Percentiles rank a stretch among this genome's conserved stretches.
phyloP scores from a whole-genome alignment of 2,888 invertebrate species.

The Torymus tubicola region DNA sequence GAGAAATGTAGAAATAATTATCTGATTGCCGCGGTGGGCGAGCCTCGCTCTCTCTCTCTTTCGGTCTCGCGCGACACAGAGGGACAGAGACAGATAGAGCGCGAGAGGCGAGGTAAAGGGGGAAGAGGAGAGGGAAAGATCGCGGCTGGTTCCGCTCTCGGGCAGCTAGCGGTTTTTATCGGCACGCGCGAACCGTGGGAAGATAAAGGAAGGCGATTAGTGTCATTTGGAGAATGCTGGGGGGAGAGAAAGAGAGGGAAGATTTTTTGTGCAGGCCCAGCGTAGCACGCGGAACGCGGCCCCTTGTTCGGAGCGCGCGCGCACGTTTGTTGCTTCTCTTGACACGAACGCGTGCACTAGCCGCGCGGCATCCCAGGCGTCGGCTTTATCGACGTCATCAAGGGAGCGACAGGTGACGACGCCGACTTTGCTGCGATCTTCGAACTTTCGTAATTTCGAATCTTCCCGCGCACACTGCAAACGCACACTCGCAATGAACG shows the following conservation, averaged over 20 bases:
- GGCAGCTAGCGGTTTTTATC: constrained; percentile 66
- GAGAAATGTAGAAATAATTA: constrained; percentile 74
- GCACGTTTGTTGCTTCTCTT: constrained; percentile 7
- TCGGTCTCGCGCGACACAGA: neutral
- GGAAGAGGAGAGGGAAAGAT: constrained; percentile 44
- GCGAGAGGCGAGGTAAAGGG: neutral
- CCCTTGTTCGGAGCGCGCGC: constrained; percentile 59
- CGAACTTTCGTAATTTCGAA: constrained; percentile 43
- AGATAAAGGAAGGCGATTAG: constrained; percentile 76
- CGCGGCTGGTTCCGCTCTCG: constrained; percentile 49
- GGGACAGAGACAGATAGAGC: neutral
- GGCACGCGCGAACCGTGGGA: constrained; percentile 73
- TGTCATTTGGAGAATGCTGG: constrained; percentile 74
- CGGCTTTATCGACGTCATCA: constrained; percentile 55
- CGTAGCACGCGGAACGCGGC: constrained; percentile 62
- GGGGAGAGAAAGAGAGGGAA: constrained; percentile 50
- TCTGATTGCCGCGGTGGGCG: constrained; percentile 69
- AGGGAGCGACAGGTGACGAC: constrained; percentile 50
- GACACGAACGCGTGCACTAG: neutral
- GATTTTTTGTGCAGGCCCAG: constrained; percentile 67
- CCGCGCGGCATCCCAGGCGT: constrained; percentile 41
- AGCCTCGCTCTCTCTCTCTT: constrained; percentile 46
- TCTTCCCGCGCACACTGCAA: constrained; percentile 16
- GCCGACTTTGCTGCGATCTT: constrained; percentile 26
- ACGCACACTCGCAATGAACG: no score